Evolutionary conservation across 2,113 vertebrate genomes (phyloP).

Genomic region (Lampris incognitus): DNA sequence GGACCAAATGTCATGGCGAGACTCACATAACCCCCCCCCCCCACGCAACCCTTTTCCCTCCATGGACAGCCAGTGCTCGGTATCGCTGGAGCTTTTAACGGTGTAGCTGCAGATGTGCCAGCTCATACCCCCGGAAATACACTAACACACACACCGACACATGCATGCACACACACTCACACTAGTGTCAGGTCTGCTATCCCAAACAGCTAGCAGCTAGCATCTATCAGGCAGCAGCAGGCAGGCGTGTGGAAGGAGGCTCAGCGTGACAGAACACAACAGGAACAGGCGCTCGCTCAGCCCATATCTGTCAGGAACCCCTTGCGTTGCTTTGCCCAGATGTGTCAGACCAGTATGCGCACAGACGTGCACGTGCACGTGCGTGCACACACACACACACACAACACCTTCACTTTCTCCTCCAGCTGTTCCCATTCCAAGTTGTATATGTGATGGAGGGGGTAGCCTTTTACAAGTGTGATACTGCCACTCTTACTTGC

Average conservation of each 20-base stretch:
- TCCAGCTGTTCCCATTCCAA: slow-evolving; percentile 56
- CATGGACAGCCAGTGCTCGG: slow-evolving; percentile 19
- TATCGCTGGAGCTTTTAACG: slow-evolving; percentile 43
- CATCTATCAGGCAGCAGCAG: slow-evolving; percentile 35
- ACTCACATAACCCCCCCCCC: slow-evolving; percentile 7
- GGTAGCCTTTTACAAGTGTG: slow-evolving; percentile 3
- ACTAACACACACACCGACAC: slow-evolving; percentile 4
- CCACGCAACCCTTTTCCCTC: not conserved
- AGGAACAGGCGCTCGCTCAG: slow-evolving; percentile 58
- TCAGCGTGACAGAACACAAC: slow-evolving; percentile 60
- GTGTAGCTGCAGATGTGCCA: slow-evolving; percentile 10
- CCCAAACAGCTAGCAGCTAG: slow-evolving; percentile 48
- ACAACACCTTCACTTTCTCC: slow-evolving; percentile 37
- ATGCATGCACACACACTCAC: slow-evolving; percentile 2
- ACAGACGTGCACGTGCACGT: slow-evolving; percentile 22
- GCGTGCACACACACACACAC: slow-evolving; percentile 15
- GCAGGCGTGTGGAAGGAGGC: slow-evolving; percentile 60
- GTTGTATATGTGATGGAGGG: not conserved
- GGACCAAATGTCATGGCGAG: slow-evolving; percentile 21
- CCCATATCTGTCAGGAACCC: slow-evolving; percentile 68
- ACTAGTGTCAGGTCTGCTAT: slow-evolving; percentile 45
- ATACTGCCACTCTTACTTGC: slow-evolving; percentile 1
- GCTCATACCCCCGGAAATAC: not conserved
- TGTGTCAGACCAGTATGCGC: slow-evolving; percentile 62
- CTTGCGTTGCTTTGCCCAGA: slow-evolving; percentile 60